Evolutionary conservation across 1,140 invertebrate species (phyloP).

Genomic region (Popillia japonica): DNA sequence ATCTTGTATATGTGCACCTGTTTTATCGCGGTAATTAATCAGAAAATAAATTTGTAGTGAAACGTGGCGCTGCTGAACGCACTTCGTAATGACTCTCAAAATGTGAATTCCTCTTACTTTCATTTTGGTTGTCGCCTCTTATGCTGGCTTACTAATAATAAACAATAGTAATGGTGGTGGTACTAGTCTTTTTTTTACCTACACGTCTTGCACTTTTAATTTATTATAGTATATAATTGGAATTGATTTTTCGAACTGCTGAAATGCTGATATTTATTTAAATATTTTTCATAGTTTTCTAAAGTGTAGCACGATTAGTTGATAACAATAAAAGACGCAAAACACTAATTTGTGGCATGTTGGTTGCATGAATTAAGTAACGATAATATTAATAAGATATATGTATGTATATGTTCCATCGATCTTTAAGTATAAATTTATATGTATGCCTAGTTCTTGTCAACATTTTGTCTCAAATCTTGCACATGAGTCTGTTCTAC

Average conservation of each 20-base stretch:
- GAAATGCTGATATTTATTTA: background rate
- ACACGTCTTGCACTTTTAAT: background rate
- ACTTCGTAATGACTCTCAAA: constrained; percentile 51
- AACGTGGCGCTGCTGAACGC: constrained; percentile 46
- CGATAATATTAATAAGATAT: too few species aligned
- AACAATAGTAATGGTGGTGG: background rate
- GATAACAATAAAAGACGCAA: too few species aligned
- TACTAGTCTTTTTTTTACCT: background rate
- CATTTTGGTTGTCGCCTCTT: constrained; percentile 9
- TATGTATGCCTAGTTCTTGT: too few species aligned
- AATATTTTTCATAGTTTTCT: background rate
- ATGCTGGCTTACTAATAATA: constrained; percentile 1
- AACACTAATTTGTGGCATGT: too few species aligned
- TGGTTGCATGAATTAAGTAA: too few species aligned
- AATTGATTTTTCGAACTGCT: background rate
- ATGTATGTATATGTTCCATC: too few species aligned
- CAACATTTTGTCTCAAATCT: too few species aligned
- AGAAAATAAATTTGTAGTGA: constrained; percentile 54
- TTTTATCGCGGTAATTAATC: constrained; percentile 55
- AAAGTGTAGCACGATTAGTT: background rate
- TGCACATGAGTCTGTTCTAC: too few species aligned
- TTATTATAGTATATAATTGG: background rate
- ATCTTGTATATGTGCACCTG: constrained; percentile 55
- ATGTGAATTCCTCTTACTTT: constrained; percentile 53
- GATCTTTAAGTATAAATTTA: too few species aligned